A percentile compares a stretch with the other conserved stretches of the same genome.
These are phyloP conservation scores for Caranx melampygus DNA, from an alignment of 2,113 vertebrate genomes.

Conservation along the genomic window DNA sequence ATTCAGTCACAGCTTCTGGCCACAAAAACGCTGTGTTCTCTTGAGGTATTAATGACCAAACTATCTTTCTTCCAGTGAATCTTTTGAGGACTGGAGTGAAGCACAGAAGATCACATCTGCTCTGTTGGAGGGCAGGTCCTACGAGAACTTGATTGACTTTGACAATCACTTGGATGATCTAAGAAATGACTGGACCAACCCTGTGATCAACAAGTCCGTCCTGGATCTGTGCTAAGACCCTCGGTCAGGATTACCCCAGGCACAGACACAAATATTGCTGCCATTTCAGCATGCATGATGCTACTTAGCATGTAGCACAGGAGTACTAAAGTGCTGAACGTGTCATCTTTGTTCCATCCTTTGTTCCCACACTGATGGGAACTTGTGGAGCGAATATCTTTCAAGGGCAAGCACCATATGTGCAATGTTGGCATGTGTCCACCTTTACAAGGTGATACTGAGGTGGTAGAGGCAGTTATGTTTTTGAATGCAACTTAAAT, in stretches of 20 bases:
- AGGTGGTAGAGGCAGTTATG: conserved; percentile 30
- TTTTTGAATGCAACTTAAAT: conserved; percentile 50
- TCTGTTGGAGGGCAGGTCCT: conserved; percentile 92
- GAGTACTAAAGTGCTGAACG: conserved; percentile 45
- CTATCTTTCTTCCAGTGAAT: conserved; percentile 84
- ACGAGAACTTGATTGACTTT: conserved; percentile 94
- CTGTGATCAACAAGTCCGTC: conserved; percentile 96
- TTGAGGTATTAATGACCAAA: background rate
- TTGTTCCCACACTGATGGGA: conserved; percentile 41
- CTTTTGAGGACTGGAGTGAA: conserved; percentile 95
- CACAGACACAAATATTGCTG: conserved; percentile 52
- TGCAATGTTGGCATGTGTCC: conserved; percentile 45
- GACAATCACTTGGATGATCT: conserved; percentile 98
- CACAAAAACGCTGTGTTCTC: conserved; percentile 7
- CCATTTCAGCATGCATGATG: conserved; percentile 68
- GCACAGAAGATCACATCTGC: conserved; percentile 92
- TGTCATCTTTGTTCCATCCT: conserved; percentile 54
- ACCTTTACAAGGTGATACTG: conserved; percentile 52
- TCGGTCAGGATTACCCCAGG: conserved; percentile 18
- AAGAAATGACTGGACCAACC: conserved; percentile 98
- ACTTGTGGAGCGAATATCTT: conserved; percentile 44
- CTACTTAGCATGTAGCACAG: conserved; percentile 51
- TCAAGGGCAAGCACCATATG: conserved; percentile 58
- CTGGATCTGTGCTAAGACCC: conserved; percentile 91
- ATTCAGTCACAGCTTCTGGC: background rate